phyloP scores from a whole-genome alignment of 2,113 vertebrate species.

The Balaenoptera acutorostrata region DNA sequence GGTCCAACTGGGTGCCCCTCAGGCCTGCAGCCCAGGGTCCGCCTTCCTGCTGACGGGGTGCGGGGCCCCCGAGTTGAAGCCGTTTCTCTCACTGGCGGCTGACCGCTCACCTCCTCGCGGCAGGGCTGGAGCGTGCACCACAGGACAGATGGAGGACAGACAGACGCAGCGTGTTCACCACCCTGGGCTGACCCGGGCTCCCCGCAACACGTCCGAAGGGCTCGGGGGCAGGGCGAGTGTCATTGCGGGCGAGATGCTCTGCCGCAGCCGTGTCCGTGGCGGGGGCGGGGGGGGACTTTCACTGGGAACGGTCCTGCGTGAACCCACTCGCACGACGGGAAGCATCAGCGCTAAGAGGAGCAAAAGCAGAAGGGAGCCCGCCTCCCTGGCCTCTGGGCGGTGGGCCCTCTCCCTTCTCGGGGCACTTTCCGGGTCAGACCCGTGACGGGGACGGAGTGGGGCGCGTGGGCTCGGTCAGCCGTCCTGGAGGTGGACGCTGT shows the following conservation, averaged over 20 bases:
- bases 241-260: too few relatives aligned
- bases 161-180: rapidly evolving
- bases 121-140: too few relatives aligned
- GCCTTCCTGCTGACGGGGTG: background rate
- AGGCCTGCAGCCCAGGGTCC: background rate
- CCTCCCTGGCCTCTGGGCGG: background rate
- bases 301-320: background rate
- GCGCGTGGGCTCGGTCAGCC: rapidly evolving
- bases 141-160: background rate
- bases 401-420: background rate
- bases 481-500: background rate
- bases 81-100: rapidly evolving
- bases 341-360: background rate
- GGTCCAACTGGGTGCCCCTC: background rate
- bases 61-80: too few relatives aligned
- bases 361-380: too few relatives aligned
- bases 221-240: rapidly evolving
- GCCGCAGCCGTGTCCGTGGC: too few relatives aligned
- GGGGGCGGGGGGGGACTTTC: rapidly evolving
- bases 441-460: rapidly evolving
- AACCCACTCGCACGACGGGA: background rate
- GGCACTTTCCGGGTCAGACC: background rate
- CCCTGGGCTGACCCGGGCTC: background rate
- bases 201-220: rapidly evolving
- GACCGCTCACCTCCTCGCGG: rapidly evolving